These are phyloP conservation scores for Trichosurus vulpecula DNA, from an alignment of 2,797 vertebrate species.

Conservation along the genomic window DNA sequence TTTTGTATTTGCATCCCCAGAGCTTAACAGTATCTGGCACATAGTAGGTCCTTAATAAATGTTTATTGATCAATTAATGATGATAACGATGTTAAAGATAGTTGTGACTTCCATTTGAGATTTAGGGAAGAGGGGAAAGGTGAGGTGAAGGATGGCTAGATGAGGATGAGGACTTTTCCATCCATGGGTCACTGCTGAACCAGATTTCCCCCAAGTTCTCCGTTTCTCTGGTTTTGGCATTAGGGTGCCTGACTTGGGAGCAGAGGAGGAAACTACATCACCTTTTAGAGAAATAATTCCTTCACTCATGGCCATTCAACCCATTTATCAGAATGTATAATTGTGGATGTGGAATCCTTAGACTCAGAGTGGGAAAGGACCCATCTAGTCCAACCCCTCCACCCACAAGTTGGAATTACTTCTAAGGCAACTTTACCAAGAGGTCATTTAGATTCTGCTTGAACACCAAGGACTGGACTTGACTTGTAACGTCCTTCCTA, in stretches of 20 bases:
- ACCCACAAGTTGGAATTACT: neutral
- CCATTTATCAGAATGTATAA: neutral
- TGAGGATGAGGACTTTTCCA: neutral
- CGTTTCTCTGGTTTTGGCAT: constrained; percentile 3
- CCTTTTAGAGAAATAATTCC: neutral
- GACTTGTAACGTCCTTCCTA: neutral
- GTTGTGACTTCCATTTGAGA: neutral
- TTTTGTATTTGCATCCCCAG: neutral
- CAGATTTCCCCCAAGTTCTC: neutral
- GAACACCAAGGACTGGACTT: neutral
- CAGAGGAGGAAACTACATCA: neutral
- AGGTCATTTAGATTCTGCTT: neutral
- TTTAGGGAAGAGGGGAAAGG: neutral
- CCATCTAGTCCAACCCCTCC: neutral
- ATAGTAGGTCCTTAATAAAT: neutral
- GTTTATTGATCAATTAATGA: neutral
- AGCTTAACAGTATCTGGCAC: neutral
- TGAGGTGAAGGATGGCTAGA: no score
- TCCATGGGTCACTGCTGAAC: neutral
- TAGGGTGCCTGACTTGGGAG: neutral
- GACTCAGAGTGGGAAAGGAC: neutral
- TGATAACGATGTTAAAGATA: neutral
- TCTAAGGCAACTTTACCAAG: neutral
- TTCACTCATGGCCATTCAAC: neutral
- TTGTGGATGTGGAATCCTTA: neutral